Evolutionary conservation across 2,113 vertebrate genomes (phyloP).

Genomic region (Chloroceryle aenea): DNA sequence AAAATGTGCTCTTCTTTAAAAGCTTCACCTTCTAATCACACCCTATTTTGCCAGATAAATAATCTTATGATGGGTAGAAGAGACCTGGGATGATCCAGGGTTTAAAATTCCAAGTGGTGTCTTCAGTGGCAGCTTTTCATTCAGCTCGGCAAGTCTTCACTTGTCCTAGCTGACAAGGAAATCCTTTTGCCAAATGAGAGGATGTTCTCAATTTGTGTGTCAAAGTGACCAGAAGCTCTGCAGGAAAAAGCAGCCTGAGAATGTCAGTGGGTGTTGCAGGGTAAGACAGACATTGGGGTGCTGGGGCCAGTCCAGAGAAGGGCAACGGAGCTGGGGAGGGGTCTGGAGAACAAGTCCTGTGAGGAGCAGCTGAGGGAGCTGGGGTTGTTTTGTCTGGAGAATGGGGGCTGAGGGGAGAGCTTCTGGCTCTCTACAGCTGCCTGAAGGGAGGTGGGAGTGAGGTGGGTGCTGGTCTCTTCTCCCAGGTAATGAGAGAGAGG

Average conservation of each 20-base stretch:
- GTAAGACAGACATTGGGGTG: no score
- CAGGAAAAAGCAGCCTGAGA: background rate
- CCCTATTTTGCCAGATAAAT: background rate
- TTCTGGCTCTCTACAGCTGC: no score
- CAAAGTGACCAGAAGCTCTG: background rate
- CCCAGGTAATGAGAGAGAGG: no score
- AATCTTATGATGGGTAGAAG: background rate
- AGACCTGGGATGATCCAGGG: background rate
- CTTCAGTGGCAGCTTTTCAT: background rate
- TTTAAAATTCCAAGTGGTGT: background rate
- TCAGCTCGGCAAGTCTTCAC: background rate
- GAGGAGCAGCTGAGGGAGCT: no score
- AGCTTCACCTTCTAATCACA: background rate
- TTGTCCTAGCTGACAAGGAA: background rate
- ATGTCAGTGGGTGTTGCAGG: background rate
- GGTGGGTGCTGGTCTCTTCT: no score
- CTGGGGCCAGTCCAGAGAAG: no score
- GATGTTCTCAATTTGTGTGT: fast-evolving
- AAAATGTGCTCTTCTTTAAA: background rate
- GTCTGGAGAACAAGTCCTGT: no score
- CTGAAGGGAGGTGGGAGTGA: no score
- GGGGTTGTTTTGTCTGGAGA: no score
- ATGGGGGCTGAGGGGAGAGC: no score
- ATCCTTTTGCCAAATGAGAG: background rate
- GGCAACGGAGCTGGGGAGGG: no score